Evolutionary conservation across 2,888 invertebrate species (phyloP), one percentile per base, ranked within the genome.

Genomic region (Epinotia bilunana): DNA sequence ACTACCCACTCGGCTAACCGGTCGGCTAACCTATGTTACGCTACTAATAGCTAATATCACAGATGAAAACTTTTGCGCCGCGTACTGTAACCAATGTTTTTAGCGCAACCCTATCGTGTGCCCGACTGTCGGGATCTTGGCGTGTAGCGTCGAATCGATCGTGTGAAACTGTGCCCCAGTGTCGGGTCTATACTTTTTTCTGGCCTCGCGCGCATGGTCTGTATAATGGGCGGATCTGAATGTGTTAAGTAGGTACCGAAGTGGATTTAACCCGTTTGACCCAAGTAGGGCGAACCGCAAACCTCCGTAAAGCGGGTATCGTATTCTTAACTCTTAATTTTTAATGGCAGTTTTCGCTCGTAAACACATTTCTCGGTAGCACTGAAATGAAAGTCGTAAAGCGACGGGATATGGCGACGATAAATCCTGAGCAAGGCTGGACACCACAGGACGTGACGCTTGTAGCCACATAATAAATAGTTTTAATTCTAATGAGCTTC

Each of bases 311-410:
- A 58, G 20, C 57, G 20, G 43, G 57, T 58, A 68, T 58, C 20
- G 43, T 43, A 11, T 28, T 43, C 39, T n/a, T 53, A 28, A 28
- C 53, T 39, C 57, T 60, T 70, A 49, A 58, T 64, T 69, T 74
- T 71, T 60, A 70, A 63, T 33, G 16, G 69, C 63, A 49, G 43
- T 74, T 67, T 70, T 63, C 62, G 61, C 53, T 53, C 70, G 23
- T 74, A 74, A 70, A 74, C 74, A n/a, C 53, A 70, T 71, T 64
- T 60, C 74, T 57, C 39, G n/a, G 74, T 58, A 70, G 55, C 28
- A 53, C 53, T 60, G 46, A 39, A 63, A 74, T 69, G 49, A 39
- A 39, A 64, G 70, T 64, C 64, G 39, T 74, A 74, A 74, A 74
- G 33, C 64, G 58, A 20, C 58, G 61, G 63, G 53, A 43, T 55